phyloP scores from a whole-genome alignment of 2,113 vertebrate genomes.

The Tauraco erythrolophus region DNA sequence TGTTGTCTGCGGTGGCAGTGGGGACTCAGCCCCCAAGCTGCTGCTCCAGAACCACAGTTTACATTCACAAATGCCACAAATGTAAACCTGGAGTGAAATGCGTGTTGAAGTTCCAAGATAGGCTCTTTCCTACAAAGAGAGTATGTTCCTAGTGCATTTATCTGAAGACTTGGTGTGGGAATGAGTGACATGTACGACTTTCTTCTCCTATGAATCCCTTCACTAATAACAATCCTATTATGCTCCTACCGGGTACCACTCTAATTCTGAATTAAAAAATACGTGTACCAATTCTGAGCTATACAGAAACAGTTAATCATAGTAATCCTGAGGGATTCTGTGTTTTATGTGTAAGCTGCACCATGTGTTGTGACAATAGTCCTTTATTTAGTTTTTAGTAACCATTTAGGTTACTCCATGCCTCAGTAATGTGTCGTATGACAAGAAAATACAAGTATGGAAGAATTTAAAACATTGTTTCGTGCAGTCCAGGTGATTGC shows the following conservation, averaged over 20 bases:
- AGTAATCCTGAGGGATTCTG: background rate
- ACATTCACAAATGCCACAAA: background rate
- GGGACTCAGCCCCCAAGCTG: background rate
- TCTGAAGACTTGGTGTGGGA: background rate
- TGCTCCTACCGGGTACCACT: background rate
- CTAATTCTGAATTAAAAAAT: background rate
- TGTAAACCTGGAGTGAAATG: background rate
- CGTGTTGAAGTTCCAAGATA: background rate
- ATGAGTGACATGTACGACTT: background rate
- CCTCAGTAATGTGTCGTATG: background rate
- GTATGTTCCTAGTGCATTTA: background rate
- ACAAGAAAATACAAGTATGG: background rate
- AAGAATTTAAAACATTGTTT: background rate
- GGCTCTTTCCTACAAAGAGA: background rate
- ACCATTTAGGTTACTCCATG: background rate
- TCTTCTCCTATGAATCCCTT: background rate
- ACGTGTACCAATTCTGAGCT: background rate
- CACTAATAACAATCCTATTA: background rate
- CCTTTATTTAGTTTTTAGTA: background rate
- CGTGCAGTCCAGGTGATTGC: background rate
- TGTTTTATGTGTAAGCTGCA: background rate
- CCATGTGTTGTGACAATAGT: background rate
- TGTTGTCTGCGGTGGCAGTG: accelerated
- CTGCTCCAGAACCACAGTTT: background rate
- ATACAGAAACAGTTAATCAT: background rate